Evolutionary conservation across 2,797 vertebrate species (phyloP).

Genomic region (Enteromius trimaculatus): DNA sequence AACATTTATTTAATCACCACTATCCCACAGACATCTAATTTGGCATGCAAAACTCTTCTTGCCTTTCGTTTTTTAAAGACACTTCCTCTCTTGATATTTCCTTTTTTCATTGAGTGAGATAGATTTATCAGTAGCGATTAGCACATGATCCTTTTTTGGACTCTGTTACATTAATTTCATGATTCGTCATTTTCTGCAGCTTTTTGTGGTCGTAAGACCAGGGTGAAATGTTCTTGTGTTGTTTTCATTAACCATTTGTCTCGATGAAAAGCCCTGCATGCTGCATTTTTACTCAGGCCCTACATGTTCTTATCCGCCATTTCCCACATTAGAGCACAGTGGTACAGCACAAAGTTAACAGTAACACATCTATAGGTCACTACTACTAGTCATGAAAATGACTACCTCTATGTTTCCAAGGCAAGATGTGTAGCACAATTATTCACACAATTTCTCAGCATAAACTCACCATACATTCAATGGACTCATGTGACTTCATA

Average conservation of each 20-base stretch:
- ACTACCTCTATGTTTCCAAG: conserved; percentile 28
- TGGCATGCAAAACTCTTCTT: conserved; percentile 43
- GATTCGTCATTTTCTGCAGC: conserved; percentile 14
- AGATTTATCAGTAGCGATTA: conserved; percentile 24
- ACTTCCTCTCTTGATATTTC: conserved; percentile 7
- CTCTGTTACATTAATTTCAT: conserved; percentile 30
- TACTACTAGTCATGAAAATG: conserved; percentile 19
- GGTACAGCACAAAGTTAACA: conserved; percentile 48
- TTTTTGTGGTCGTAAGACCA: conserved; percentile 17
- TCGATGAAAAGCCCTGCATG: conserved; percentile 69
- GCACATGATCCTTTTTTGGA: conserved; percentile 2
- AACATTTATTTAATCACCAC: background rate
- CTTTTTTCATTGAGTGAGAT: conserved; percentile 23
- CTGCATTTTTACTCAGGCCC: conserved; percentile 74
- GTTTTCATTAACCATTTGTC: conserved; percentile 40
- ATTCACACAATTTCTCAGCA: conserved; percentile 37
- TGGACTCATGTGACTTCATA: conserved; percentile 5
- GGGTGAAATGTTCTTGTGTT: conserved; percentile 7
- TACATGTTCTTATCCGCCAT: conserved; percentile 37
- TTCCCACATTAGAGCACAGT: conserved; percentile 42
- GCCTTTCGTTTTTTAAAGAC: conserved; percentile 25
- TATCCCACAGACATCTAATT: conserved; percentile 20
- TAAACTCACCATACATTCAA: conserved; percentile 6
- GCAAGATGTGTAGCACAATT: conserved; percentile 39
- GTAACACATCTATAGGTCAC: conserved; percentile 9